Evolutionary conservation across 2,113 vertebrate genomes (phyloP).

Genomic region (Todiramphus saurophagus): DNA sequence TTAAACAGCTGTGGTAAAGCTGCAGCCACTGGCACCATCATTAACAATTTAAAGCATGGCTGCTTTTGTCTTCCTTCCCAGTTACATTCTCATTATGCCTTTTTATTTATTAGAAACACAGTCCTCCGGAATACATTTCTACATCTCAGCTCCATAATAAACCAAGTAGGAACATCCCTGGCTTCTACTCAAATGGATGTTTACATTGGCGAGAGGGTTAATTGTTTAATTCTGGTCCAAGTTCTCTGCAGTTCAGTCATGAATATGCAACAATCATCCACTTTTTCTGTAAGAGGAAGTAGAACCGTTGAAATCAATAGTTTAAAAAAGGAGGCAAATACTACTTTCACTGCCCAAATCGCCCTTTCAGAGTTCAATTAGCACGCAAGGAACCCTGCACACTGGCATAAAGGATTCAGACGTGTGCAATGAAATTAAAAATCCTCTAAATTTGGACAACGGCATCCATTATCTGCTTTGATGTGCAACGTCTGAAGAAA

Average conservation of each 20-base stretch:
- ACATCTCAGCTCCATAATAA: conserved; percentile 63
- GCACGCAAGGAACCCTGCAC: neutral
- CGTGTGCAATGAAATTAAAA: neutral
- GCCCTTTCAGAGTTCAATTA: neutral
- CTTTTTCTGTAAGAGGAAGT: conserved; percentile 15
- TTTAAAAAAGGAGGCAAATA: neutral
- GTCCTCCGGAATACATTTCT: conserved; percentile 67
- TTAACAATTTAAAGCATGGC: conserved; percentile 76
- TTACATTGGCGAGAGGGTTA: conserved; percentile 61
- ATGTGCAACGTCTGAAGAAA: neutral
- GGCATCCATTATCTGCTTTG: conserved; percentile 1
- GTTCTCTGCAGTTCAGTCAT: conserved; percentile 38
- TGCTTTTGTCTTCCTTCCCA: conserved; percentile 76
- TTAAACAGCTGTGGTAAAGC: conserved; percentile 72
- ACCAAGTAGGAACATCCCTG: conserved; percentile 29
- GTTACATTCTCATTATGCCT: conserved; percentile 74
- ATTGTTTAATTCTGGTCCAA: conserved; percentile 64
- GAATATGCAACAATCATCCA: conserved; percentile 44
- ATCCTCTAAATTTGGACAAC: neutral
- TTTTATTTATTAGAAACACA: conserved; percentile 76
- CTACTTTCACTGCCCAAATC: neutral
- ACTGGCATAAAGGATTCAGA: neutral
- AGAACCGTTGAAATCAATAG: conserved; percentile 5
- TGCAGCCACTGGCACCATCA: conserved; percentile 72
- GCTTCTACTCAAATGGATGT: conserved; percentile 52